These are phyloP conservation scores for Sycobia sp. DNA, from an alignment of 1,140 invertebrate species.

Conservation along the genomic window DNA sequence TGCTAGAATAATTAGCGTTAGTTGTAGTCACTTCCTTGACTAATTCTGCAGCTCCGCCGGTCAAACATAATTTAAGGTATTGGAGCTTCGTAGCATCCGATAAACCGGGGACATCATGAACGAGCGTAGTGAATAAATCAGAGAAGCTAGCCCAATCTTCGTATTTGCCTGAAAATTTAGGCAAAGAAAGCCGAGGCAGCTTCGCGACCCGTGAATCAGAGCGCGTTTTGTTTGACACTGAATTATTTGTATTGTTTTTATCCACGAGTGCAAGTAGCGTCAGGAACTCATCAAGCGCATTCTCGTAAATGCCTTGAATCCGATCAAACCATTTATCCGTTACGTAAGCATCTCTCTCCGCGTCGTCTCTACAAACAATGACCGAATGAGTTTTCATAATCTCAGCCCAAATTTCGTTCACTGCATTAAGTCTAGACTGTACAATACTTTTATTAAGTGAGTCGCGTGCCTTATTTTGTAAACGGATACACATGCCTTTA, in stretches of 20 bases:
- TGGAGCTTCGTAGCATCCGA: constrained; percentile 1
- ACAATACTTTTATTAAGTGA: not conserved
- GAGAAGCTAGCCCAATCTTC: constrained; percentile 14
- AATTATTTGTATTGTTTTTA: not conserved
- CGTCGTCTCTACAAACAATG: not conserved
- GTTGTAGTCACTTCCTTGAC: constrained; percentile 3
- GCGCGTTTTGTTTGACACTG: too few relatives aligned
- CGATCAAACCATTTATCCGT: not conserved
- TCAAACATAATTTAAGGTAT: constrained; percentile 3
- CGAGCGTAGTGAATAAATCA: constrained; percentile 4
- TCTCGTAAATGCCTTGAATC: not conserved
- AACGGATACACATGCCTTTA: not conserved
- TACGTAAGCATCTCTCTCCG: not conserved
- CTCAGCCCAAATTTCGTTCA: not conserved
- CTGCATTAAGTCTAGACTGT: not conserved
- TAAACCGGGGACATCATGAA: not conserved
- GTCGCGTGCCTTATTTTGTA: too few relatives aligned
- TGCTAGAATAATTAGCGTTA: not conserved
- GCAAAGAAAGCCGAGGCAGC: too few relatives aligned
- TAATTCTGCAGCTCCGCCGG: not conserved
- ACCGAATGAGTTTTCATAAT: not conserved
- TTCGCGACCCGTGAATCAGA: too few relatives aligned
- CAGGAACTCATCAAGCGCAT: not conserved
- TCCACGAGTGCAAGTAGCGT: not conserved
- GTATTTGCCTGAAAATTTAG: constrained; percentile 10